These are phyloP conservation scores for Opisthograptis luteolata DNA, from an alignment of 2,888 invertebrate species.

Conservation along the genomic window DNA sequence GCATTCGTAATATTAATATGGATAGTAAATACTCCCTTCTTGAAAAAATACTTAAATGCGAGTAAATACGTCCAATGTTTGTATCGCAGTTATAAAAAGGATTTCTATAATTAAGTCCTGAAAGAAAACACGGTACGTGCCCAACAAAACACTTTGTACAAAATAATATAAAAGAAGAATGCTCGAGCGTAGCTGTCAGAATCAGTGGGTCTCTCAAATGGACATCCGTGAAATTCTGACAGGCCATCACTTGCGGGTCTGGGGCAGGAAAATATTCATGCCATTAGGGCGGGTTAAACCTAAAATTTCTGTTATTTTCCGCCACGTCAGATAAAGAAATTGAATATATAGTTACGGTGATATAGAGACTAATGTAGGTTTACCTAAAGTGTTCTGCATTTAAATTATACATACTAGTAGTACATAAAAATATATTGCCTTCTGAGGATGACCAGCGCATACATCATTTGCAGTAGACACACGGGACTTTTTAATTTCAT, in stretches of 20 bases:
- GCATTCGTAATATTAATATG: too few relatives aligned
- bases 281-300: slow-evolving; percentile 40
- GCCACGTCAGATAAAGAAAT: neutral
- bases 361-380: too few relatives aligned
- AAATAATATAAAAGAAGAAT: slow-evolving; percentile 22
- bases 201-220: slow-evolving; percentile 32
- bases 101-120: neutral
- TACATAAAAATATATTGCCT: too few relatives aligned
- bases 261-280: slow-evolving; percentile 35
- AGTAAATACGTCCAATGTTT: too few relatives aligned
- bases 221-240: slow-evolving; percentile 39
- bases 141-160: slow-evolving; percentile 16
- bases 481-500: too few relatives aligned
- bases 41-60: too few relatives aligned
- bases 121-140: slow-evolving; percentile 3
- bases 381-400: too few relatives aligned
- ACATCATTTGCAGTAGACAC: too few relatives aligned
- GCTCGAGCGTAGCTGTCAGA: slow-evolving; percentile 30
- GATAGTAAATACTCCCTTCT: too few relatives aligned
- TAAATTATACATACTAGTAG: too few relatives aligned
- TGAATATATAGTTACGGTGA: neutral
- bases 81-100: neutral
- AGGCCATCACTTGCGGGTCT: slow-evolving; percentile 32
- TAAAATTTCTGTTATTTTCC: slow-evolving; percentile 30
- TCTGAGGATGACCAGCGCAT: too few relatives aligned